phyloP scores from a whole-genome alignment of 2,113 vertebrate genomes.

The Orientallactaga bullata region DNA sequence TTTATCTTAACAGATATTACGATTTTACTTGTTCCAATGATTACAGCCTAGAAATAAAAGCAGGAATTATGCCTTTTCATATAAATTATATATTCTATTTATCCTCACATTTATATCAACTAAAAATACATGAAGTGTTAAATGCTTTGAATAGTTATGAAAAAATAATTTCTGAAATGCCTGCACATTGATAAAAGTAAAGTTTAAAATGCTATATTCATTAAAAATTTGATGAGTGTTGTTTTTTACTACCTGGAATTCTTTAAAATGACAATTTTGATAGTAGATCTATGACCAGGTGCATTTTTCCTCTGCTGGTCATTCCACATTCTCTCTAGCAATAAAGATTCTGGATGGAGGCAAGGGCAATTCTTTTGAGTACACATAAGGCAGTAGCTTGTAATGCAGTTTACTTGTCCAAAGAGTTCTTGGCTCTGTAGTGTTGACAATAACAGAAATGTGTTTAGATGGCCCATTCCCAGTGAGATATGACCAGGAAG shows the following conservation, averaged over 20 bases:
- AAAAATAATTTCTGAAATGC: constrained; percentile 53
- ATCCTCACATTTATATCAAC: neutral
- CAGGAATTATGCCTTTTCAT: neutral
- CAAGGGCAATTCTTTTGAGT: constrained; percentile 62
- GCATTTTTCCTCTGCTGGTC: constrained; percentile 44
- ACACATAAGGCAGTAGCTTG: constrained; percentile 61
- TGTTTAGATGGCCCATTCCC: constrained; percentile 56
- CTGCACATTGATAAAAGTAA: neutral
- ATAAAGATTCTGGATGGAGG: constrained; percentile 27
- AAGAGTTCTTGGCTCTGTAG: constrained; percentile 75
- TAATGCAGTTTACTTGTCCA: constrained; percentile 62
- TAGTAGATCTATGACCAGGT: constrained; percentile 43
- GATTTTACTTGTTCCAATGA: neutral
- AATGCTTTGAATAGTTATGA: neutral
- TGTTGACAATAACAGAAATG: constrained; percentile 73
- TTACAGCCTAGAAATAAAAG: constrained; percentile 4
- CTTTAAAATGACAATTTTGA: constrained; percentile 48
- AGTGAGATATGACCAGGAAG: constrained; percentile 67
- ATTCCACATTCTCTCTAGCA: constrained; percentile 12
- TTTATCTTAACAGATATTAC: constrained; percentile 15
- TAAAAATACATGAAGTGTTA: neutral
- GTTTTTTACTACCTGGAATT: constrained; percentile 11
- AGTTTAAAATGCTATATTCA: constrained; percentile 49
- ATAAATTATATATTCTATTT: constrained; percentile 25
- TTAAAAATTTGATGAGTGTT: constrained; percentile 34